Percentiles rank a stretch among this genome's conserved stretches.
Evolutionary conservation across 1,140 invertebrate species (phyloP).

Genomic region (Drosophila equinoxialis): DNA sequence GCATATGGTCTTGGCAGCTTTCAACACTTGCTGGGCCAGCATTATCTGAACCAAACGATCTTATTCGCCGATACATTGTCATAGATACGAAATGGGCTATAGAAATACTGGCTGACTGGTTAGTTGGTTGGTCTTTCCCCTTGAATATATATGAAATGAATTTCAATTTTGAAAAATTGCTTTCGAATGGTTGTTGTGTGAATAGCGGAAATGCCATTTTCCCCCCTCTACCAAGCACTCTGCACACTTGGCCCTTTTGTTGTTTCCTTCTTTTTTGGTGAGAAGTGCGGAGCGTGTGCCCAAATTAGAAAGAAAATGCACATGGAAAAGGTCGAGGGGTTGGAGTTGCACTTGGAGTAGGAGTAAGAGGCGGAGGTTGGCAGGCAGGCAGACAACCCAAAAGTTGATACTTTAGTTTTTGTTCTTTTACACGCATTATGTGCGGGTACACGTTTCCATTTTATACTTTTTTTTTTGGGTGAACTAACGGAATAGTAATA

Average conservation of each 20-base stretch:
- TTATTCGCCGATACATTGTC: constrained; percentile 65
- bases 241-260: constrained; percentile 40
- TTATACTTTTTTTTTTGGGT: not conserved
- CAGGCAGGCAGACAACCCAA: constrained; percentile 44
- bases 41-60: constrained; percentile 61
- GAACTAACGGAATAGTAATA: constrained; percentile 59
- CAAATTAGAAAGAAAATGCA: constrained; percentile 75
- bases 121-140: constrained; percentile 1
- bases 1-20: constrained; percentile 32
- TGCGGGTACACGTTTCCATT: constrained; percentile 71
- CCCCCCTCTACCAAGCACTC: not conserved
- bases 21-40: constrained; percentile 64
- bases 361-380: constrained; percentile 11
- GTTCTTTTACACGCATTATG: constrained; percentile 53
- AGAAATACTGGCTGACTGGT: constrained; percentile 12
- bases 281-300: constrained; percentile 64
- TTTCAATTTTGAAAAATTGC: constrained; percentile 81
- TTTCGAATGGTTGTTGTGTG: constrained; percentile 66
- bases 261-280: constrained; percentile 43
- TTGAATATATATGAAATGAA: constrained; percentile 57
- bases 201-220: constrained; percentile 73
- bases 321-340: constrained; percentile 16
- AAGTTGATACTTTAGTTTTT: constrained; percentile 72
- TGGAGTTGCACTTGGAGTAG: not conserved
- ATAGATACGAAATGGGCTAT: constrained; percentile 59